A percentile compares a stretch with the other conserved stretches of the same genome.
These are phyloP conservation scores for Scaptodrosophila lebanonensis DNA, from an alignment of 1,140 invertebrate species.

Conservation along the genomic window DNA sequence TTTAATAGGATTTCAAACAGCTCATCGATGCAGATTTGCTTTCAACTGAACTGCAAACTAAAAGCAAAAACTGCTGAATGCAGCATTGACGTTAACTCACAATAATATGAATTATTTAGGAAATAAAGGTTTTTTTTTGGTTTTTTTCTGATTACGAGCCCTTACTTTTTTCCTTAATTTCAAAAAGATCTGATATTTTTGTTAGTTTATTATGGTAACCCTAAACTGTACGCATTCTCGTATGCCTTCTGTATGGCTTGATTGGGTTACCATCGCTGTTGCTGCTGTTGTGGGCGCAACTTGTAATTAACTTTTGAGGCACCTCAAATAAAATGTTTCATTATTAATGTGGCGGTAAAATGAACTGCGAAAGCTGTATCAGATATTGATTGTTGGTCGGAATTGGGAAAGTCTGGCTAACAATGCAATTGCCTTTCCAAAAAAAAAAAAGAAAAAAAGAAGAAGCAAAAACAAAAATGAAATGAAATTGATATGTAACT, in stretches of 20 bases:
- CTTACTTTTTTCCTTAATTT: too few species aligned
- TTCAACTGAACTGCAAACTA: too few species aligned
- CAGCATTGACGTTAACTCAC: too few species aligned
- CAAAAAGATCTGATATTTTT: too few species aligned
- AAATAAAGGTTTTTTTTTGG: too few species aligned
- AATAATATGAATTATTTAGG: too few species aligned
- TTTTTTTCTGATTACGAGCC: too few species aligned
- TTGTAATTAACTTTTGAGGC: conserved; percentile 65
- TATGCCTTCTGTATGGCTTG: conserved; percentile 65
- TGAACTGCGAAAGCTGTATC: conserved; percentile 57
- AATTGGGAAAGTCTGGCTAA: conserved; percentile 42
- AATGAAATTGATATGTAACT: conserved; percentile 62
- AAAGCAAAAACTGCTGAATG: too few species aligned
- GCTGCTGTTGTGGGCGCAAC: conserved; percentile 58
- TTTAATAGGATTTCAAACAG: too few species aligned
- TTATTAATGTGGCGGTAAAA: conserved; percentile 49
- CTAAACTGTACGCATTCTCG: too few species aligned
- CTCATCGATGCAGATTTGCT: too few species aligned
- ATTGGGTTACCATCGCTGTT: conserved; percentile 35
- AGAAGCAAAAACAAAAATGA: conserved; percentile 25
- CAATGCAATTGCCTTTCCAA: conserved; percentile 21
- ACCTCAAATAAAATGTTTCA: conserved; percentile 56
- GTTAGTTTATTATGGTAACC: too few species aligned
- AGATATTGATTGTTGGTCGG: conserved; percentile 16
- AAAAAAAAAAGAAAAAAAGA: conserved; percentile 1